Base-by-base conservation (phyloP, 2,113 vertebrate species). In the Xerus inauris region DNA sequence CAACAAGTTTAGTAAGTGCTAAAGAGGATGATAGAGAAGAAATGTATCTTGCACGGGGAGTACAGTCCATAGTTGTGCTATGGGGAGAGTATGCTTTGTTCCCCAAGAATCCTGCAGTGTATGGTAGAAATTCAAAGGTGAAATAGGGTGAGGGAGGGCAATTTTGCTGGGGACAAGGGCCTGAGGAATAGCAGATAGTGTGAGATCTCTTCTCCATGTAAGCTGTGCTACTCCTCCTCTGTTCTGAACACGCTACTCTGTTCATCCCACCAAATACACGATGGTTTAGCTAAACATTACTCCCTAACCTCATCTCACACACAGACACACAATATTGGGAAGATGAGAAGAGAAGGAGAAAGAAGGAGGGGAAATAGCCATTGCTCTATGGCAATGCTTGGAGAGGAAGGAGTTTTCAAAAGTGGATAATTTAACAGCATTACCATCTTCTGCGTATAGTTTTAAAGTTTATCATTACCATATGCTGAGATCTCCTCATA, bases 381-480 rank as follows among this genome's bases (percentile, higher is more conserved):
- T 4, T 54, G 28, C 40, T 77, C 71, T 47, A 12, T 28, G 47
- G 62, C 64, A 47, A 7, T 26, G n/a, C 26, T 40, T 59, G 38
- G 35, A 45, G 57, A 89, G 64, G 51, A 77, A 72, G 72, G 76
- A 38, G 10, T 76, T 82, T 91, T 73, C 91, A 30, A 73, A 96
- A 82, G 40, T n/a, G 45, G 64, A 45, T 82, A 42, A 92, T 71
- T 95, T 75, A 94, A 32, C 73, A 97, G 79, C 59, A 49, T 73
- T 80, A 73, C 32, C 42, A 86, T 91, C n/a, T 95, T 94, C 76
- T 82, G 77, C 71, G 32, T 77, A 86, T 88, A 83, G 77, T 96
- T 91, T 95, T 85, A 28, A 95, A 90, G 72, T 72, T 92, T 82
- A 79, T 88, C 82, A 40, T 96, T 49, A 72, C 73, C 94, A 54